These are phyloP conservation scores for Tenebrosternarchus preto DNA, from an alignment of 2,113 vertebrate genomes.

Conservation along the genomic window DNA sequence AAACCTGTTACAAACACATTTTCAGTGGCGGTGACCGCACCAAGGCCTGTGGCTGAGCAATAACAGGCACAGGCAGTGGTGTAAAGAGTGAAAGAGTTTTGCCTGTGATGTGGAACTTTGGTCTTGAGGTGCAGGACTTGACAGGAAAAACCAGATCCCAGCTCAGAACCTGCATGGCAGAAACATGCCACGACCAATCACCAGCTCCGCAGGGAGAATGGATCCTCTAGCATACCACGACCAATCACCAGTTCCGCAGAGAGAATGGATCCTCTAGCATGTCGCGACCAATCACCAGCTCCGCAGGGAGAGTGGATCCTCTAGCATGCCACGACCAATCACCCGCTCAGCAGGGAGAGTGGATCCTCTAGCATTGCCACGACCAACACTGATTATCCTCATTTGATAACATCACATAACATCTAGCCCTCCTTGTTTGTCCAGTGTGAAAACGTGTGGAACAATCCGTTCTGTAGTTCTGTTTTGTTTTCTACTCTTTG, in stretches of 20 bases:
- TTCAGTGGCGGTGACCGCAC: too few species aligned
- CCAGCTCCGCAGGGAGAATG: constrained; percentile 47
- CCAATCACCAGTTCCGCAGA: constrained; percentile 46
- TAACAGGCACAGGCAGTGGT: not conserved
- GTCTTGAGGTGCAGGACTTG: constrained; percentile 55
- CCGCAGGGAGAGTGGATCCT: constrained; percentile 51
- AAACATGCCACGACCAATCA: constrained; percentile 58
- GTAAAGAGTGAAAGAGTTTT: constrained; percentile 46
- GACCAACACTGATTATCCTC: too few species aligned
- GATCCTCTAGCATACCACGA: constrained; percentile 54
- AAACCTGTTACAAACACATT: too few species aligned
- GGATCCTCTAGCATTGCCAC: constrained; percentile 35
- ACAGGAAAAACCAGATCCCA: constrained; percentile 75
- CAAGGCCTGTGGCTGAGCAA: not conserved
- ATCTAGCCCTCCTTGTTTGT: not conserved
- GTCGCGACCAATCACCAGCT: constrained; percentile 53
- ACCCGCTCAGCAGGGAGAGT: constrained; percentile 48
- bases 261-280: constrained; percentile 49
- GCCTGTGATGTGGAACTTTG: constrained; percentile 48
- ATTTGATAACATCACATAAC: too few species aligned
- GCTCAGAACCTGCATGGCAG: constrained; percentile 54
- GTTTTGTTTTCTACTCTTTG: constrained; percentile 6
- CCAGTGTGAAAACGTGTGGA: constrained; percentile 18
- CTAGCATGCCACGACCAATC: constrained; percentile 53
- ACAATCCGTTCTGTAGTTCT: constrained; percentile 34